Percentiles rank a stretch among this genome's conserved stretches.
Evolutionary conservation across 2,113 vertebrate genomes (phyloP).

Genomic region (Tragulus kanchil): DNA sequence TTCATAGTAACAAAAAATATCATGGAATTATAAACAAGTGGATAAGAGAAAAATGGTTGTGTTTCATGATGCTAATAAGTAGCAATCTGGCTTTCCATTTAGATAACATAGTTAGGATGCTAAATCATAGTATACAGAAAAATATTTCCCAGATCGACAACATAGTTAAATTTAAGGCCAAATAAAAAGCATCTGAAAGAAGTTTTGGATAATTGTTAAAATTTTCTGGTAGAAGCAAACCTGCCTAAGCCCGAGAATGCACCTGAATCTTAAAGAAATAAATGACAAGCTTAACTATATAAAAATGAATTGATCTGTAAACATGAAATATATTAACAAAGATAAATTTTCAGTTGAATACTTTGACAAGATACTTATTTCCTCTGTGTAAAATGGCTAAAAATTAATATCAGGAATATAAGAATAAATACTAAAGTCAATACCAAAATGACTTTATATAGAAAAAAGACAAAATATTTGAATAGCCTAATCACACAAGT

Average conservation of each 20-base stretch:
- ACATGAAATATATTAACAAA: not conserved
- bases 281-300: not conserved
- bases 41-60: not conserved
- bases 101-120: not conserved
- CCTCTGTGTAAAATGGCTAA: not conserved
- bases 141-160: not conserved
- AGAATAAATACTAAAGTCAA: not conserved
- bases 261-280: not conserved
- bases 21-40: not conserved
- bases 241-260: not conserved
- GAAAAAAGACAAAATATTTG: not conserved
- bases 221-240: not conserved
- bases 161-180: not conserved
- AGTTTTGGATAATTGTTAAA: not conserved
- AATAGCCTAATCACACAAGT: not conserved
- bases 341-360: not conserved
- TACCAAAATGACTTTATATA: not conserved
- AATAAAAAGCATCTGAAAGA: not conserved
- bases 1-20: not conserved
- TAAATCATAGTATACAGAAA: not conserved
- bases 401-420: not conserved
- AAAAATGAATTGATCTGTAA: not conserved
- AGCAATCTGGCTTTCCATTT: not conserved
- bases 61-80: not conserved
- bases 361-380: not conserved